These are phyloP conservation scores for Staurois parvus DNA, from an alignment of 2,797 vertebrate genomes.

Conservation along the genomic window DNA sequence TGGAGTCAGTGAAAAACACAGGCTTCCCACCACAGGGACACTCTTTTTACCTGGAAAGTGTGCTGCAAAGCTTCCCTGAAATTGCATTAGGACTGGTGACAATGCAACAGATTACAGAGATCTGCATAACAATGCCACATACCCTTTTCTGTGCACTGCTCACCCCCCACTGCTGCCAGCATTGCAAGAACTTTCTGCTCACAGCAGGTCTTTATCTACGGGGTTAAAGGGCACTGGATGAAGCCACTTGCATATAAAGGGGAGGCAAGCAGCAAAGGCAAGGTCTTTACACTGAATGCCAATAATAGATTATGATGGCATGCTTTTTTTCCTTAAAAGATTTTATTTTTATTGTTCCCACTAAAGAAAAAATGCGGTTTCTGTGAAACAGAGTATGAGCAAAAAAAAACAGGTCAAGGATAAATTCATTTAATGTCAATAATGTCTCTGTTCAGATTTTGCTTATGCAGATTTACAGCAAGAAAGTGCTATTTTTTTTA, in stretches of 20 bases:
- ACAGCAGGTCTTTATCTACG: conserved; percentile 9
- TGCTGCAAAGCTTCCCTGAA: conserved; percentile 10
- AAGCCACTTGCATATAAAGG: neutral
- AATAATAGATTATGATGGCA: neutral
- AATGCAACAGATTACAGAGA: conserved; percentile 8
- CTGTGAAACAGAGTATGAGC: neutral
- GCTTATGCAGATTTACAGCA: no score
- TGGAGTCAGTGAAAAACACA: neutral
- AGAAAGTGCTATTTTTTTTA: no score
- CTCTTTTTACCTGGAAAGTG: conserved; percentile 24
- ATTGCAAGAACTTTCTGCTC: neutral
- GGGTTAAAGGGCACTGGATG: conserved; percentile 19
- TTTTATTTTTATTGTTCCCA: neutral
- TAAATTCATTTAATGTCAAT: neutral
- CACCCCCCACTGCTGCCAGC: neutral
- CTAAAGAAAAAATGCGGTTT: neutral
- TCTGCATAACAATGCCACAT: conserved; percentile 5
- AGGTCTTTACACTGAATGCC: neutral
- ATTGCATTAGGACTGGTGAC: neutral
- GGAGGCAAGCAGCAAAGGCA: neutral
- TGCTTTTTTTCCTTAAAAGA: neutral
- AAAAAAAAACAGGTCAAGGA: neutral
- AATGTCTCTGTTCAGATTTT: no score
- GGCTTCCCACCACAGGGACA: neutral
- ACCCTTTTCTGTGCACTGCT: neutral